phyloP scores from a whole-genome alignment of 2,888 invertebrate genomes.

The Lathronympha strigana region DNA sequence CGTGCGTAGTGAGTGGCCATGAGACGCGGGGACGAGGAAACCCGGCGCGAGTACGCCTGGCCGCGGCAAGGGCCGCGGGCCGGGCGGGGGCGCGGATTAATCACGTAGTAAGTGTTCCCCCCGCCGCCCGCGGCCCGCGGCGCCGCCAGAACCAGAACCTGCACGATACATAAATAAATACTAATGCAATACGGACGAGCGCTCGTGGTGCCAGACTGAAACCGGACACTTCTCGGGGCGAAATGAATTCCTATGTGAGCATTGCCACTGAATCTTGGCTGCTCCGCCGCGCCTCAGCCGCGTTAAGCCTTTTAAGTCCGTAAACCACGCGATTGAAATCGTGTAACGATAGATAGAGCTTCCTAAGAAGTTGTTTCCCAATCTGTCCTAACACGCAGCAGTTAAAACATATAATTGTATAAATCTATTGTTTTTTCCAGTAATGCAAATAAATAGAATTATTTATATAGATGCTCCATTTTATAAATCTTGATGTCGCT shows the following conservation, averaged over 20 bases:
- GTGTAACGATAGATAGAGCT: slow-evolving; percentile 21
- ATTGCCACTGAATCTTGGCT: slow-evolving; percentile 72
- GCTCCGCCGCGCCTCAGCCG: slow-evolving; percentile 50
- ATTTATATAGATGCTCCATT: no score
- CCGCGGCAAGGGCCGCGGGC: slow-evolving; percentile 58
- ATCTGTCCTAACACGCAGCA: neutral
- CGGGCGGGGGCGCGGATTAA: slow-evolving; percentile 72
- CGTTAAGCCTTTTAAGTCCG: slow-evolving; percentile 34
- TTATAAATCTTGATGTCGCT: neutral
- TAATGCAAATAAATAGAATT: neutral
- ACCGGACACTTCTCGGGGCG: slow-evolving; percentile 80
- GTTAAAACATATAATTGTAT: neutral
- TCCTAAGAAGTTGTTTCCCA: slow-evolving; percentile 10
- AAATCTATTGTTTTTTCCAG: neutral
- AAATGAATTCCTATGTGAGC: slow-evolving; percentile 78
- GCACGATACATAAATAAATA: slow-evolving; percentile 81
- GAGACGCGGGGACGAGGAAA: slow-evolving; percentile 85
- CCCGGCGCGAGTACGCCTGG: slow-evolving; percentile 81
- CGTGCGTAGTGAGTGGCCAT: slow-evolving; percentile 84
- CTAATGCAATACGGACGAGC: slow-evolving; percentile 71
- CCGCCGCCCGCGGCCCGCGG: slow-evolving; percentile 62
- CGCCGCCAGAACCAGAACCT: slow-evolving; percentile 74
- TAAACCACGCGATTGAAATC: slow-evolving; percentile 33
- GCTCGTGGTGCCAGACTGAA: slow-evolving; percentile 79
- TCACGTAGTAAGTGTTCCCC: slow-evolving; percentile 84